Conservation (phyloP, 2,797 vertebrate genomes). For the Margarornis squamiger region DNA sequence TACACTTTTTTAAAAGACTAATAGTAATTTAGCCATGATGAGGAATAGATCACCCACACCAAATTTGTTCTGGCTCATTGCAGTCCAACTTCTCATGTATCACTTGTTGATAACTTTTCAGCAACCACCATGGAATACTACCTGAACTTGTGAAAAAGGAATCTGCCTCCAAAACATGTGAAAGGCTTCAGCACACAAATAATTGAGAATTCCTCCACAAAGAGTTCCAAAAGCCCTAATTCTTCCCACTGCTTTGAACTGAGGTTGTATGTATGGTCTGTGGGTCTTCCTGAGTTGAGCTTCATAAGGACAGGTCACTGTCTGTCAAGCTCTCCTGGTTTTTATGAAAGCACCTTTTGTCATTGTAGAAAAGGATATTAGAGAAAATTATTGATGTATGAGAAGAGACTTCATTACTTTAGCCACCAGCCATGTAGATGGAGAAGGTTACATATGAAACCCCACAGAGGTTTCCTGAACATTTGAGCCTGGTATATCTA, state of each 20-base stretch:
- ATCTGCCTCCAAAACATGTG: not conserved
- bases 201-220: not conserved
- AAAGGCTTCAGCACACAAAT: not conserved
- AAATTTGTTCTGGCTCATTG: slow-evolving; percentile 49
- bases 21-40: slow-evolving; percentile 38
- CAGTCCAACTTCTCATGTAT: slow-evolving; percentile 47
- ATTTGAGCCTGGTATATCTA: not conserved
- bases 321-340: not conserved
- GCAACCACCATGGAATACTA: slow-evolving; percentile 16
- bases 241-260: not conserved
- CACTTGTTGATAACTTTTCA: slow-evolving; percentile 50
- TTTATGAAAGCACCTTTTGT: not conserved
- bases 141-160: not conserved
- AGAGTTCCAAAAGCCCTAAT: not conserved
- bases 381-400: not conserved
- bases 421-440: not conserved
- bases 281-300: not conserved
- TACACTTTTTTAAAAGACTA: slow-evolving; percentile 28
- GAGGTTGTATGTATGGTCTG: not conserved
- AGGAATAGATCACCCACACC: slow-evolving; percentile 43
- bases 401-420: not conserved
- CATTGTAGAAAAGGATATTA: not conserved
- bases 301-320: not conserved
- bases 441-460: not conserved
- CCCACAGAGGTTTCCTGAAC: not conserved